phyloP scores from a whole-genome alignment of 1,140 invertebrate genomes.

The Heliconius congener region DNA sequence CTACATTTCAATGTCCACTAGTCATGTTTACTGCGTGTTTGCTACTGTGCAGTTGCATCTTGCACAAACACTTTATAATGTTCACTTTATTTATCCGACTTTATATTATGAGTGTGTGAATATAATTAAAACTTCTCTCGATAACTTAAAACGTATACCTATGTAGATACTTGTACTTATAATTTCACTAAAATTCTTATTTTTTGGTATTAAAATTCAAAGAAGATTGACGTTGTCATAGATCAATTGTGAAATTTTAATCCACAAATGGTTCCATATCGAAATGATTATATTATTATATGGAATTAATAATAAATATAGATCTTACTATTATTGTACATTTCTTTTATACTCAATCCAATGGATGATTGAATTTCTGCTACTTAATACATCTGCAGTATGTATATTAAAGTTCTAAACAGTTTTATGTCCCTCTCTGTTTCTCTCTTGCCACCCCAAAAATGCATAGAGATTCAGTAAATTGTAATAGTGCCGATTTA shows the following conservation, averaged over 20 bases:
- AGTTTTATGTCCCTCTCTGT: neutral
- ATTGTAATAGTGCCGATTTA: neutral
- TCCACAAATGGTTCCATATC: too few relatives aligned
- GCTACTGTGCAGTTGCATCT: conserved; percentile 24
- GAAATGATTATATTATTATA: too few relatives aligned
- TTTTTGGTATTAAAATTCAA: neutral
- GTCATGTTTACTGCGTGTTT: conserved; percentile 21
- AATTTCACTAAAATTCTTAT: neutral
- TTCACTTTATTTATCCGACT: conserved; percentile 8
- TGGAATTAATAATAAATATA: too few relatives aligned
- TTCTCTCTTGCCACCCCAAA: neutral
- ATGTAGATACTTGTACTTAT: neutral
- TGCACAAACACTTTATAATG: conserved; percentile 9
- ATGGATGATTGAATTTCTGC: neutral
- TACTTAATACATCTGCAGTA: neutral
- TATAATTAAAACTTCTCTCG: neutral
- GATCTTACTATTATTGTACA: too few relatives aligned
- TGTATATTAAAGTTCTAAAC: neutral
- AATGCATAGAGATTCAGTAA: neutral
- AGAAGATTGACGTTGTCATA: neutral
- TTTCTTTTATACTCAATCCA: neutral
- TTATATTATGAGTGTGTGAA: neutral
- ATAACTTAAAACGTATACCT: neutral
- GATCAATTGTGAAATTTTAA: too few relatives aligned
- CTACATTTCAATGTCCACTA: conserved; percentile 35